These are phyloP conservation scores for Palaemon carinicauda DNA, from an alignment of 1,140 invertebrate genomes.

Conservation along the genomic window DNA sequence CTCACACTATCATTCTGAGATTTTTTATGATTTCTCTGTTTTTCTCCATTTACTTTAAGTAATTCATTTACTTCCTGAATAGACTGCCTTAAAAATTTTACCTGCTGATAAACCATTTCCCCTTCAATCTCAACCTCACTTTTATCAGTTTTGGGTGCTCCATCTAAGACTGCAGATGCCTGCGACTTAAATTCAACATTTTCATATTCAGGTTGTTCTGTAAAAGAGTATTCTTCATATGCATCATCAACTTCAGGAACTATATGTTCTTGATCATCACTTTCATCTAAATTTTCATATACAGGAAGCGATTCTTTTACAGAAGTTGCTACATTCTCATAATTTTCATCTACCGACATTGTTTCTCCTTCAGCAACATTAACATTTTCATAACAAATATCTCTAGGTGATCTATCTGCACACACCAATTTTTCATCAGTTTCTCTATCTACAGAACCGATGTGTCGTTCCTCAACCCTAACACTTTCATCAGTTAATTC, in stretches of 20 bases:
- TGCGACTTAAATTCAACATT: slow-evolving; percentile 50
- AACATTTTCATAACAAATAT: slow-evolving; percentile 29
- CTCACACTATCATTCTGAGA: neutral
- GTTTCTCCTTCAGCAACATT: neutral
- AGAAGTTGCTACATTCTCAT: slow-evolving; percentile 51
- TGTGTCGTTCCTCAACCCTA: neutral
- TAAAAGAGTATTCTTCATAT: slow-evolving; percentile 56
- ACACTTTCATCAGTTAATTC: slow-evolving; percentile 34
- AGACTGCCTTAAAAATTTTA: slow-evolving; percentile 76
- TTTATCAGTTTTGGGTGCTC: slow-evolving; percentile 9
- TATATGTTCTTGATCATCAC: slow-evolving; percentile 29
- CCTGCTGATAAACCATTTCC: slow-evolving; percentile 74
- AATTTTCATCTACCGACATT: slow-evolving; percentile 15
- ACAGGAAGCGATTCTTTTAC: slow-evolving; percentile 36
- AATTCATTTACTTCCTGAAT: slow-evolving; percentile 79
- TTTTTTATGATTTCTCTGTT: neutral
- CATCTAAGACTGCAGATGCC: slow-evolving; percentile 15
- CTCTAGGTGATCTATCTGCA: neutral
- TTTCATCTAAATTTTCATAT: slow-evolving; percentile 51
- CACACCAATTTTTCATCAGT: neutral
- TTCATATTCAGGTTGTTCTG: slow-evolving; percentile 53
- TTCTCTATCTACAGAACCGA: slow-evolving; percentile 6
- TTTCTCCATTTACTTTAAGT: slow-evolving; percentile 61
- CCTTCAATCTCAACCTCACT: slow-evolving; percentile 53
- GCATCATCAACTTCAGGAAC: slow-evolving; percentile 52